Evolutionary conservation across 92 coral and sea anemone genomes (phyloP), one percentile per base, ranked within the genome.

Genomic region (Epizoanthus ramosus): DNA sequence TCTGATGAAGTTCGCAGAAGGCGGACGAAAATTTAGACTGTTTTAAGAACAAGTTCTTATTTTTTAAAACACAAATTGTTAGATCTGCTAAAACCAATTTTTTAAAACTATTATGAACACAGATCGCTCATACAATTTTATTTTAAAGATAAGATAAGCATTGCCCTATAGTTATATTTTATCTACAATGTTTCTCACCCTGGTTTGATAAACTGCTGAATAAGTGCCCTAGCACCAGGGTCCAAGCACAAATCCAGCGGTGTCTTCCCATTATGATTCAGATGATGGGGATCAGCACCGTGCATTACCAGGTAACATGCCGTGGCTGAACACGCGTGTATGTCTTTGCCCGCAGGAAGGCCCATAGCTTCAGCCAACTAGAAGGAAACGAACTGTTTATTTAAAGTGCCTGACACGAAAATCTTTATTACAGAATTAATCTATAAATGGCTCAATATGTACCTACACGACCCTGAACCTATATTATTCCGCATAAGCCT

Each of bases 201-300:
- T 21, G 81, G 18, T 37, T 60, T 6, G 0, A 64, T 79, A 61
- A 80, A 66, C 64, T 74, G 92, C n/a, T 57, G 89, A 3, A 89
- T 41, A 0, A 80, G 57, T 69, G 71, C 31, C 59, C 74, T 83
- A 5, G 69, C 65, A 23, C 70, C 83, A 6, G 86, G 70, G 37
- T 93, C 92, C 16, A 56, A 10, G 66, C 97, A 93, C 72, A 93
- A 31, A 31, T 88, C 94, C 63, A 93, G 66, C 3, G 97, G 94
- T 0, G 97, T 90, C 54, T 90, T 93, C 1, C 94, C 97, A 18
- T 80, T 80, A 74, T 93, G 92, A 80, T 93, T 93, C 10, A 61
- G 80, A 59, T 85, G 89, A 37, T 86, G 79, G 7, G 88, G 19
- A 31, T 90, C 92, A 0, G 97, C 97, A 7, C 97, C 97, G n/a